Percentiles rank a stretch among this genome's conserved stretches.
These are phyloP conservation scores for Drosophila colorata DNA, from an alignment of 2,888 invertebrate species.

Conservation along the genomic window DNA sequence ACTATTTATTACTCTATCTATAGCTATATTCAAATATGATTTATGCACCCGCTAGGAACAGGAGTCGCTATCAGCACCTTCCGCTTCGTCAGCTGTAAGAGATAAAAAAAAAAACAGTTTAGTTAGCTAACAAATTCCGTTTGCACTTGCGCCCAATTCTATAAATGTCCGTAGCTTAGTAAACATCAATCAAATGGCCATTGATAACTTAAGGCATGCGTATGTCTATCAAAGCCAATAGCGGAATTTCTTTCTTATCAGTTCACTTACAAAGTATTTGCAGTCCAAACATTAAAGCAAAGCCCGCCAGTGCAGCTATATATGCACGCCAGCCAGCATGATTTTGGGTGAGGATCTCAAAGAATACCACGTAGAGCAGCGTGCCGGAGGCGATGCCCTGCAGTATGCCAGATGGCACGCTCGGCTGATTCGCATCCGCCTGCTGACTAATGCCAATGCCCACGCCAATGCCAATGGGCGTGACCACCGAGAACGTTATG, in stretches of 20 bases:
- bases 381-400: constrained; percentile 94
- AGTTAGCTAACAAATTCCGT: constrained; percentile 14
- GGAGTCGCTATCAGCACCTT: constrained; percentile 59
- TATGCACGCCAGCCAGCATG: constrained; percentile 88
- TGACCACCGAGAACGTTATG: constrained; percentile 91
- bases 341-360: constrained; percentile 92
- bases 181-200: constrained; percentile 23
- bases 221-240: constrained; percentile 31
- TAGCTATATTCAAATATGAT: not conserved
- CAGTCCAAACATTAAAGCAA: constrained; percentile 90
- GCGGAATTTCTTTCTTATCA: constrained; percentile 13
- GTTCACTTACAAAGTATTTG: constrained; percentile 84
- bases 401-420: constrained; percentile 88
- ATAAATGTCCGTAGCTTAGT: constrained; percentile 18
- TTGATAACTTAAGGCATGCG: constrained; percentile 25
- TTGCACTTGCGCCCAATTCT: constrained; percentile 1
- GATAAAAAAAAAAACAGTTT: constrained; percentile 7
- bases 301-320: constrained; percentile 89
- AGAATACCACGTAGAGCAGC: constrained; percentile 97
- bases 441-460: constrained; percentile 90
- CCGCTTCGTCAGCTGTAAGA: constrained; percentile 67
- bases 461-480: constrained; percentile 90
- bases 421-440: constrained; percentile 87
- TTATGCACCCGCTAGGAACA: constrained; percentile 39
- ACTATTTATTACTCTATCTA: constrained; percentile 21